Evolutionary conservation across 2,797 vertebrate species (phyloP), one percentile per base, ranked within the genome.

Genomic region (Sus cebifrons): DNA sequence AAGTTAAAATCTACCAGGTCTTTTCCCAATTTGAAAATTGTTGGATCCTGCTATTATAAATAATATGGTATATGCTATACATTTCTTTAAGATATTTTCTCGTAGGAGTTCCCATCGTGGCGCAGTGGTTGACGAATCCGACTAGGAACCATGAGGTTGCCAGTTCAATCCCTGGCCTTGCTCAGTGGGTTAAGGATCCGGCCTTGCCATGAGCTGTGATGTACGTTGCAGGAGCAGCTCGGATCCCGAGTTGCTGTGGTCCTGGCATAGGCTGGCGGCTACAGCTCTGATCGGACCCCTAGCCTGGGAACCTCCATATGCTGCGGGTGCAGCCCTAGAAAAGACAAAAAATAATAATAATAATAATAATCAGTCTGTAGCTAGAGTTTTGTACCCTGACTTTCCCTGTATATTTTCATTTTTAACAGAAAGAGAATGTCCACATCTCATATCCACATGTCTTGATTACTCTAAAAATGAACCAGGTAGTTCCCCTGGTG

Each of bases 371-470:
- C 44, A n/a, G 54, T 13, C 20, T 40, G 15, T 87, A 54, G 65
- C 65, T 70, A 79, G 74, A 62, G 54, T 40, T 79, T 54, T 67
- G 36, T 27, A 64, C 9, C 64, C 52, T 92, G 17, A 13, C n/a
- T 60, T 73, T 67, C 36, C 73, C 52, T 67, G 32, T 82, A 20
- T 56, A n/a, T 56, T 64, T 91, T 73, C 17, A 81, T 94, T 83
- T 89, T 87, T 62, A 71, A 52, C 40, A 74, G 58, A 91, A 65
- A 88, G 44, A 89, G 32, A 74, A 73, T 18, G 20, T 82, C 32
- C 20, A 74, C 21, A 15, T 94, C 74, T 83, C 17, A 58, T 71
- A 36, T 60, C 40, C 40, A 62, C 25, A 6, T 60, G 29, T 78
- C 78, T 83, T 83, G 32, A 29, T 58, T 56, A 67, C 16, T 75